Evolutionary conservation across 2,797 vertebrate species (phyloP), one percentile per base, ranked within the genome.

Genomic region (Babyrousa celebensis): DNA sequence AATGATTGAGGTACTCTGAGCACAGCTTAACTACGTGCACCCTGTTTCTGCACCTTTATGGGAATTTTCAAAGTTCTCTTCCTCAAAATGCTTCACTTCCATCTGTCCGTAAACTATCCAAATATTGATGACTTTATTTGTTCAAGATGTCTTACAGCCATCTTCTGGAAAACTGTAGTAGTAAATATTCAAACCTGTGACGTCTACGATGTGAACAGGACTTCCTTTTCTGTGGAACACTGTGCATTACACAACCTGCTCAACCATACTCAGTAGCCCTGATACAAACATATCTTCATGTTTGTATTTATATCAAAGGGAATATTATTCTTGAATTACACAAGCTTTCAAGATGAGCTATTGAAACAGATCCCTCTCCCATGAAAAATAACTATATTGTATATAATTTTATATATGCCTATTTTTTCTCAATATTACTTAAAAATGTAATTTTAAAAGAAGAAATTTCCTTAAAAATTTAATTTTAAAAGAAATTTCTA

Each of bases 401-500:
- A 71, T 17, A 54, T 80, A 88, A 94, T 85, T 80, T 80, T 92
- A 77, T 54, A 52, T 75, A 74, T 77, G 58, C 21, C 79, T 21
- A 15, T 67, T 96, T 95, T 94, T n/a, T 71, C 20, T 82, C 32
- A 58, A 0, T 89, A 68, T 87, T 72, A 36, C 18, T 84, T 93
- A n/a, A 91, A 96, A 78, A 56, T 1, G 70, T 65, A 74, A 83
- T 65, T 85, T 68, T 68, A 90, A 96, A 90, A 29, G 21, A 63
- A 95, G n/a, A 77, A n/a, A 25, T 65, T 84, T 89, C 71, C 18
- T 84, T 93, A n/a, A 91, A 96, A 78, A 56, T 1, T 65, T 65
- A 74, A 83, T 65, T 85, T 68, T 68, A 90, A 96, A 90, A 29
- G 21, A 63, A 95, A 25, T 65, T 84, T 89, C 71, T 92, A 27